A percentile compares a stretch with the other conserved stretches of the same genome.
Conservation (phyloP, 2,888 invertebrate species). For the Kryphioiulus occultus region DNA sequence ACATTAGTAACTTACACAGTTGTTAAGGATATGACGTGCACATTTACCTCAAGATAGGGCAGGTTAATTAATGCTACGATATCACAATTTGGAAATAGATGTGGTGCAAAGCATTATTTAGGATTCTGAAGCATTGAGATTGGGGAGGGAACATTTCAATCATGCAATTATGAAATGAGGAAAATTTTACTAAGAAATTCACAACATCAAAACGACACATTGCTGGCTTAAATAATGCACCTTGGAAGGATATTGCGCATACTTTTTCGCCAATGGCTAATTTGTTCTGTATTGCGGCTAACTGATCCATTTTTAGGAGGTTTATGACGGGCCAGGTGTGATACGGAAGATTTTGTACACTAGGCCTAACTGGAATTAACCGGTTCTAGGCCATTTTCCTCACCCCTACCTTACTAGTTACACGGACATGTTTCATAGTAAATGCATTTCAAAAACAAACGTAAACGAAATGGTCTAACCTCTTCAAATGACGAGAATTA, state of each 20-base stretch:
- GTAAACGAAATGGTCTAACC: not conserved
- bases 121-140: not conserved
- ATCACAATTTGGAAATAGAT: not conserved
- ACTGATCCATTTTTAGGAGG: not conserved
- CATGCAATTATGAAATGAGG: not conserved
- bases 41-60: not conserved
- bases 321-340: not conserved
- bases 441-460: not conserved
- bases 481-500: not conserved
- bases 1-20: slow-evolving; percentile 59
- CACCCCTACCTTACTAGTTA: not conserved
- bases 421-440: not conserved
- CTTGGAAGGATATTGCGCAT: slow-evolving; percentile 3
- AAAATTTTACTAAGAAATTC: no score
- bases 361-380: not conserved
- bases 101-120: not conserved
- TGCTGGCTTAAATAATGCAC: not conserved
- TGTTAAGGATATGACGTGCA: not conserved
- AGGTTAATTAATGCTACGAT: not conserved
- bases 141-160: not conserved
- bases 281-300: not conserved
- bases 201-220: no score
- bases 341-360: not conserved
- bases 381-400: not conserved
- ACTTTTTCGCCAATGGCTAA: slow-evolving; percentile 1